Conservation (phyloP, 2,888 invertebrate genomes). For the Pseudococcus viburni region DNA sequence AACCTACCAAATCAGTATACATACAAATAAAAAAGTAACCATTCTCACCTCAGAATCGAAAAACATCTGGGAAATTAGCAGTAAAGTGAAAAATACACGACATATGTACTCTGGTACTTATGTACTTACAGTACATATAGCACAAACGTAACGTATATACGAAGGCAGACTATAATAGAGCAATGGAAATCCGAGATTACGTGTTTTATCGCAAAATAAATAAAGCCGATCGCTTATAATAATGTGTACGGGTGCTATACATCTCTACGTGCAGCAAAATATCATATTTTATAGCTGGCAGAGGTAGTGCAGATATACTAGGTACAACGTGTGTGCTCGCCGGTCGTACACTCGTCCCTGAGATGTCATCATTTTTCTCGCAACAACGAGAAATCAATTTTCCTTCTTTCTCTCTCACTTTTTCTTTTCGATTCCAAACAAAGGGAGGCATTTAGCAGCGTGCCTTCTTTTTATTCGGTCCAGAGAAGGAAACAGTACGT, state of each 20-base stretch:
- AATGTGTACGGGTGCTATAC: not conserved
- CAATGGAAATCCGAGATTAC: conserved; percentile 3
- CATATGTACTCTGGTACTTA: no score
- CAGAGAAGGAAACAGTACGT: not conserved
- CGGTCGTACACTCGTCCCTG: not conserved
- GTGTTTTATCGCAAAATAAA: conserved; percentile 14
- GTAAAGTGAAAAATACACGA: no score
- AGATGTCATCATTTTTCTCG: conserved; percentile 3
- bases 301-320: not conserved
- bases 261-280: not conserved
- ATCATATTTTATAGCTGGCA: not conserved
- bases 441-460: not conserved
- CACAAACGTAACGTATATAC: no score
- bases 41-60: no score
- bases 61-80: no score
- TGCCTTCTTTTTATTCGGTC: not conserved
- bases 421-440: not conserved
- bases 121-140: no score
- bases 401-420: not conserved
- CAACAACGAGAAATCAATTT: conserved; percentile 12
- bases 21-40: no score
- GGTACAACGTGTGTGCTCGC: not conserved
- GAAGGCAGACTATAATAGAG: no score
- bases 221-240: conserved; percentile 25
- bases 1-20: no score